Base-by-base conservation (phyloP, 1,140 invertebrate genomes). In the Lepidurus couesii region DNA sequence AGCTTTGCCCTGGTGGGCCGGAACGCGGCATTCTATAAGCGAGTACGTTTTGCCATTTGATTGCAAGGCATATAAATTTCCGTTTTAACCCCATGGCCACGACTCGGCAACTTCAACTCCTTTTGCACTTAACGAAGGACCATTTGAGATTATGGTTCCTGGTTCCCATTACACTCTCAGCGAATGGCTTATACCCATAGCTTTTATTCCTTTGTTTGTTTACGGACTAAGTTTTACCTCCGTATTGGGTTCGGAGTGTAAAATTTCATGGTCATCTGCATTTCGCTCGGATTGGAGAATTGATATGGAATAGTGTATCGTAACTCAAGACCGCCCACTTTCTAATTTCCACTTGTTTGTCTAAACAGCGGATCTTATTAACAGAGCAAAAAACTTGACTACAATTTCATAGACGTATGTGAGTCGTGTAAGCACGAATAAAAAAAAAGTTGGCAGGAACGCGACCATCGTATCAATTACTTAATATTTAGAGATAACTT, bases 341-440 rank as follows among this genome's bases (percentile, higher is more conserved):
- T 65, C 21, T 65, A 65, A 65, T 21, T 21, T 65, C n/a, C 53
- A 65, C 53, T 21, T 65, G 21, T 65, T 65, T 65, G 53, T 65
- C 53, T 65, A 65, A 65, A 65, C 53, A 65, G 21, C 53, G 53
- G 53, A 16, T 65, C 53, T 21, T n/a, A 65, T 65, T 65, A 65
- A 65, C 34, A 3, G 34, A 4, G 34, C 34, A 34, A 34, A 34
- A 34, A 34, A 34, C 34, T 34, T 3, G 34, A 34, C 4, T 34
- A 34, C 34, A 34, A 34, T 34, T 34, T 34, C 34, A 34, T 34
- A 34, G 34, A 34, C 34, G 34, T 4, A 34, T 34, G 34, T 34
- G 34, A 34, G 34, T 34, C 3, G 34, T 34, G 34, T 34, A 34
- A 34, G 34, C 34, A 34, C 2, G 34, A 34, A 34, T 4, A 34